These are phyloP conservation scores for Hippocampus abdominalis DNA, from an alignment of 2,113 vertebrate species.

Conservation along the genomic window DNA sequence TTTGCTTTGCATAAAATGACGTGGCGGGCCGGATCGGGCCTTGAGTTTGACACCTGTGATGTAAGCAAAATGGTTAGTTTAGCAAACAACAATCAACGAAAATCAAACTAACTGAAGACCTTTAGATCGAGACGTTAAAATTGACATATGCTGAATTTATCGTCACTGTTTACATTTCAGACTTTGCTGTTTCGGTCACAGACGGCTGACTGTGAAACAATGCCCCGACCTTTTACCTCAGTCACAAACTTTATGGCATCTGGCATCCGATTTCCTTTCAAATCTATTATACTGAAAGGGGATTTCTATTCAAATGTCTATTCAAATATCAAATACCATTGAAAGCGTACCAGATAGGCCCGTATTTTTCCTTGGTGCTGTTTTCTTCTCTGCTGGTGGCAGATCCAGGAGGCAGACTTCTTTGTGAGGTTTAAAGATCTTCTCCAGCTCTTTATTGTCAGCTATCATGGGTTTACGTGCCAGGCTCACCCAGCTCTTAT, in stretches of 20 bases:
- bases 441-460: conserved; percentile 70
- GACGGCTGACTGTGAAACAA: not conserved
- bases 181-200: not conserved
- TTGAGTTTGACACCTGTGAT: not conserved
- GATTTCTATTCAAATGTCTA: too few species aligned
- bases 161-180: not conserved
- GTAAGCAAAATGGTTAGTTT: not conserved
- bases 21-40: too few species aligned
- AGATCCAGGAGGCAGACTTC: conserved; percentile 70
- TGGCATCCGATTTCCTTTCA: not conserved
- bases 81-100: not conserved
- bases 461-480: conserved; percentile 66
- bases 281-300: not conserved
- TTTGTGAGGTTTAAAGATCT: conserved; percentile 64
- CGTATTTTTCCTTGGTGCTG: conserved; percentile 17
- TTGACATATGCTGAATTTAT: not conserved
- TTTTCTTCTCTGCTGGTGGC: conserved; percentile 62
- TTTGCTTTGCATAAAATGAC: too few species aligned
- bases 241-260: not conserved
- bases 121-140: not conserved
- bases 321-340: not conserved
- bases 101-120: not conserved
- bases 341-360: conserved; percentile 17
- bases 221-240: not conserved
- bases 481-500: conserved; percentile 71